A percentile compares a stretch with the other conserved stretches of the same genome.
Conservation (phyloP, 2,888 invertebrate genomes). For the Sinhomidia bicolor region DNA sequence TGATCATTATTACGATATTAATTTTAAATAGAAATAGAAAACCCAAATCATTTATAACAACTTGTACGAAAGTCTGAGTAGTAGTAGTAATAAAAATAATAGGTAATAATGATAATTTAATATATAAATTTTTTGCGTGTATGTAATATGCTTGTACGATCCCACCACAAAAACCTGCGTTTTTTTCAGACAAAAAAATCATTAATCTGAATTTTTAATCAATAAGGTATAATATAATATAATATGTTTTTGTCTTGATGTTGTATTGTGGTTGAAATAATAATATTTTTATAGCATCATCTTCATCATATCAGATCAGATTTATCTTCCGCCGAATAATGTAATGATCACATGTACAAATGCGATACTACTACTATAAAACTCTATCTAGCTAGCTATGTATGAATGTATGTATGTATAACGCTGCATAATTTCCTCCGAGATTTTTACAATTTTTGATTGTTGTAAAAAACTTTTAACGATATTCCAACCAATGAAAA, state of each 20-base stretch:
- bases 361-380: not conserved
- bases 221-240: no score
- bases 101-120: no score
- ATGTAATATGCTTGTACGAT: not conserved
- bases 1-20: no score
- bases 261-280: not conserved
- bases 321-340: not conserved
- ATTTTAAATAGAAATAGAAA: no score
- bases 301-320: no score
- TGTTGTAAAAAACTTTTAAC: slow-evolving; percentile 17
- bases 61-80: not conserved
- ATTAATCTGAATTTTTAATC: no score
- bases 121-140: no score
- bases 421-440: not conserved
- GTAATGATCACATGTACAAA: not conserved
- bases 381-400: no score
- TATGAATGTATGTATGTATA: no score
- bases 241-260: not conserved
- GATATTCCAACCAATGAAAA: not conserved
- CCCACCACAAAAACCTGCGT: not conserved
- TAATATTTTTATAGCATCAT: not conserved
- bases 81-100: not conserved
- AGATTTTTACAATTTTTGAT: not conserved
- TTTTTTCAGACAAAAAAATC: not conserved
- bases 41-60: not conserved